A percentile compares a stretch with the other conserved stretches of the same genome.
phyloP scores from a whole-genome alignment of 2,797 vertebrate species.

The Brotula barbata region DNA sequence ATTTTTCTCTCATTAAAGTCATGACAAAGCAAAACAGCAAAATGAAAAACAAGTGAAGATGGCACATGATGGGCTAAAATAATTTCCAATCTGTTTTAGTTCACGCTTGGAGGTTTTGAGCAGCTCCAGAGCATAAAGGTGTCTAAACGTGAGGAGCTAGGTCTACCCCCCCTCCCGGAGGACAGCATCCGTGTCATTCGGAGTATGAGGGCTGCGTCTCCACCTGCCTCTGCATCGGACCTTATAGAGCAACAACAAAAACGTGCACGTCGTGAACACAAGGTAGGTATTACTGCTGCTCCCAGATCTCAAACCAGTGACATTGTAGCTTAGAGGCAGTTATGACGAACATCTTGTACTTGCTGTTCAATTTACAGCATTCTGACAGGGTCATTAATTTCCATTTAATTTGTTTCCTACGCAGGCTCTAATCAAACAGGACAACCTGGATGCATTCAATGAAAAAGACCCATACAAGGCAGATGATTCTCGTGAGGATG shows the following conservation, averaged over 20 bases:
- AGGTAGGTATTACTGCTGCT: conserved; percentile 73
- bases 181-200: conserved; percentile 96
- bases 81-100: conserved; percentile 72
- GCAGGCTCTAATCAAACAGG: conserved; percentile 95
- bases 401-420: not conserved
- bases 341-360: too few relatives aligned
- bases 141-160: conserved; percentile 82
- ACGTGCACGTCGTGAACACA: conserved; percentile 92
- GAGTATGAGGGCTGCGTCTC: conserved; percentile 95
- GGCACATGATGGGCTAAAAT: too few relatives aligned
- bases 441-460: conserved; percentile 97
- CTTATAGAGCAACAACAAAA: conserved; percentile 98
- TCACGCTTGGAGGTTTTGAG: conserved; percentile 94
- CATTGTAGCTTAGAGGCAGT: not conserved
- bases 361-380: too few relatives aligned
- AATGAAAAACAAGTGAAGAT: not conserved
- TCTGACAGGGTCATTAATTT: not conserved
- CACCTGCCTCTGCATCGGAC: conserved; percentile 93
- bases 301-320: not conserved
- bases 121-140: conserved; percentile 93
- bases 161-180: conserved; percentile 92
- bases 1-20: not conserved
- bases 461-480: conserved; percentile 97
- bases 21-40: not conserved
- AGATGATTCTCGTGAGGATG: conserved; percentile 92